Evolutionary conservation across 2,113 vertebrate species (phyloP).

Genomic region (Tetrao urogallus): DNA sequence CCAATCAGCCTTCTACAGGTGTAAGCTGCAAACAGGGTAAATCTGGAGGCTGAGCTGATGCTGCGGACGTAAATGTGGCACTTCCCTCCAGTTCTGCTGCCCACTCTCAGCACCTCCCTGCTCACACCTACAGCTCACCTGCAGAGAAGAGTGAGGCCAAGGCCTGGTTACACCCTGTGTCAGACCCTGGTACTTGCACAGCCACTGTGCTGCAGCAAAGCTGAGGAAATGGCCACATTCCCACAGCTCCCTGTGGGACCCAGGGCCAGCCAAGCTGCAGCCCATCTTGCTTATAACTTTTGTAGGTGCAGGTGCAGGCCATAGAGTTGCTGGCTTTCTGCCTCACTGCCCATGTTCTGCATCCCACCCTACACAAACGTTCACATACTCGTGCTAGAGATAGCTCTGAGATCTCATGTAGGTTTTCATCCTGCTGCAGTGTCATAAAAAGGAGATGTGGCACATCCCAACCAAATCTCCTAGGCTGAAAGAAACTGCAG

Average conservation of each 20-base stretch:
- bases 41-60: rapidly evolving
- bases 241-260: rapidly evolving
- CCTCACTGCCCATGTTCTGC: too few relatives aligned
- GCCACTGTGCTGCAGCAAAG: neutral
- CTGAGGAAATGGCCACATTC: neutral
- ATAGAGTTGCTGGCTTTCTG: neutral
- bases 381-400: neutral
- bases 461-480: neutral
- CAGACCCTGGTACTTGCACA: neutral
- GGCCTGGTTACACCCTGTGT: rapidly evolving
- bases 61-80: neutral
- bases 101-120: neutral
- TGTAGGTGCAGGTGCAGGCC: neutral
- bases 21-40: neutral
- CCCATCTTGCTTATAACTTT: neutral
- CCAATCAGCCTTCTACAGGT: neutral
- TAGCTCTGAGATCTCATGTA: rapidly evolving
- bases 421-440: neutral
- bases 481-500: rapidly evolving
- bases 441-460: neutral
- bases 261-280: neutral
- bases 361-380: neutral
- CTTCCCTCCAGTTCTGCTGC: neutral
- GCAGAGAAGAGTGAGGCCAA: neutral
- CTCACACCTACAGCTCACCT: rapidly evolving